A percentile compares a stretch with the other conserved stretches of the same genome.
Conservation (phyloP, 2,113 vertebrate species). For the Coptodon rendalli region DNA sequence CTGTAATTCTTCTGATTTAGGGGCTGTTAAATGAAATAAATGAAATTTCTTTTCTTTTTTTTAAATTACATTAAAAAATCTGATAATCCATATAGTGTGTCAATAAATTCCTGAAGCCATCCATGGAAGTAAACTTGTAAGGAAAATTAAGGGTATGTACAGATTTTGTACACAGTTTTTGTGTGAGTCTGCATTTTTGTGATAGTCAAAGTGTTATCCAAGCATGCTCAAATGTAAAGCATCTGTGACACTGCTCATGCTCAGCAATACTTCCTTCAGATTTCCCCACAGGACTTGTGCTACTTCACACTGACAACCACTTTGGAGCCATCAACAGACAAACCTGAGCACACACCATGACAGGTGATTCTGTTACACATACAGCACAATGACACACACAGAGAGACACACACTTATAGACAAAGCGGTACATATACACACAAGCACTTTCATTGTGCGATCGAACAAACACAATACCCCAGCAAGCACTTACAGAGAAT, state of each 20-base stretch:
- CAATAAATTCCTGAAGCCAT: background rate
- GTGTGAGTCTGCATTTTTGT: background rate
- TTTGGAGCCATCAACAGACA: conserved; percentile 58
- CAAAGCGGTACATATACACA: background rate
- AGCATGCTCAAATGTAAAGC: conserved; percentile 20
- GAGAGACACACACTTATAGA: background rate
- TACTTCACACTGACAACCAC: conserved; percentile 68
- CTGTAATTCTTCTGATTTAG: background rate
- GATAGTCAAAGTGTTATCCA: conserved; percentile 5
- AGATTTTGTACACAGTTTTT: background rate
- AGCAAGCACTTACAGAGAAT: background rate
- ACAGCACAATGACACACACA: background rate
- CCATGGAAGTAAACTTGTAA: background rate
- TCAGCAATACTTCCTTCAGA: conserved; percentile 49
- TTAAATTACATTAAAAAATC: background rate
- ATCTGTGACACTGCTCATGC: conserved; percentile 33
- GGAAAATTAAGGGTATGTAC: background rate
- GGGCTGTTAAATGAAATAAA: background rate
- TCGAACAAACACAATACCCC: background rate
- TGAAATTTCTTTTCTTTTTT: background rate
- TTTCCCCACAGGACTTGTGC: conserved; percentile 61
- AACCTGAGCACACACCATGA: conserved; percentile 53
- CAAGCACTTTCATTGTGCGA: background rate
- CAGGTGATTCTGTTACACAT: conserved; percentile 45
- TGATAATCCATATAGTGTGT: background rate